These are phyloP conservation scores for Dynastes maya DNA, from an alignment of 2,888 invertebrate genomes.

Conservation along the genomic window DNA sequence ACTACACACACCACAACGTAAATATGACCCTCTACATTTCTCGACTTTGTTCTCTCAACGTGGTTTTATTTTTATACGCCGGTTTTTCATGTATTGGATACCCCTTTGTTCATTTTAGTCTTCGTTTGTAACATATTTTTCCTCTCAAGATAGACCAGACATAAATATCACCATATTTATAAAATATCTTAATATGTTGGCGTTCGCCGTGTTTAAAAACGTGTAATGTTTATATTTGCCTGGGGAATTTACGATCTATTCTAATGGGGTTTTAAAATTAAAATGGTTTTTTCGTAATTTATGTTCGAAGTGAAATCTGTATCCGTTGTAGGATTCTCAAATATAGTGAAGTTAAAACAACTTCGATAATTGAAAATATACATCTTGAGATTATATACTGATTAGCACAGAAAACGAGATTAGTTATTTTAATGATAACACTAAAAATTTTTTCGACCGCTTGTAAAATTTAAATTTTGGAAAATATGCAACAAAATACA, in stretches of 20 bases:
- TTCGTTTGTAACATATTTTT: background rate
- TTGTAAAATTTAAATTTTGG: no score
- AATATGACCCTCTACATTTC: slow-evolving; percentile 16
- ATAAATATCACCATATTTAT: slow-evolving; percentile 41
- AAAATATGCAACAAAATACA: no score
- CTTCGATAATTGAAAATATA: no score
- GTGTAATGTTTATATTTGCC: slow-evolving; percentile 33
- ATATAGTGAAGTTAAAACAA: no score
- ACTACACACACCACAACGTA: no score
- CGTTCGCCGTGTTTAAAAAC: slow-evolving; percentile 15
- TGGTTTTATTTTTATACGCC: slow-evolving; percentile 11
- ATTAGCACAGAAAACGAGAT: no score
- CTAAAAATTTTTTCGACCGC: no score
- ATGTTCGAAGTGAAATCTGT: slow-evolving; percentile 9
- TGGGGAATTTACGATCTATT: slow-evolving; percentile 25
- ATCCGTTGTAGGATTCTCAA: background rate
- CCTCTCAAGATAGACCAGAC: background rate
- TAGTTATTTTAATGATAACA: no score
- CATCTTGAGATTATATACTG: no score
- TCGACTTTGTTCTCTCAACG: slow-evolving; percentile 11
- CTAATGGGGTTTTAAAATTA: slow-evolving; percentile 31
- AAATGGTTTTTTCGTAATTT: background rate
- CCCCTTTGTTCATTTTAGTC: no score
- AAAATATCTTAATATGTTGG: slow-evolving; percentile 43
- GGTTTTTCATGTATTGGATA: background rate